A percentile compares a stretch with the other conserved stretches of the same genome.
Conservation (phyloP, 2,113 vertebrate species). For the Prunella himalayana region DNA sequence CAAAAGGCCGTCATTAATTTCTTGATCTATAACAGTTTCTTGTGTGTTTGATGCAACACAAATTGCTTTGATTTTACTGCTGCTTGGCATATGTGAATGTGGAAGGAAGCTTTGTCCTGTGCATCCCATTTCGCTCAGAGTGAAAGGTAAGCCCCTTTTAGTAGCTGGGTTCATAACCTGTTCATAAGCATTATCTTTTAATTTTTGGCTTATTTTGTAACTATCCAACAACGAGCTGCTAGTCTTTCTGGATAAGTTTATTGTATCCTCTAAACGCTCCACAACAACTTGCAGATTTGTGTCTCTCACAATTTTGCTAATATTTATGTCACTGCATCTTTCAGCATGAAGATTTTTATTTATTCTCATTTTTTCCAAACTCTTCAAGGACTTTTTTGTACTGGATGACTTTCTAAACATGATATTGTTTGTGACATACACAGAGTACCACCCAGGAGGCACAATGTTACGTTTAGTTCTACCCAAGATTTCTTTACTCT, state of each 20-base stretch:
- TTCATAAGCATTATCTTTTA: conserved; percentile 43
- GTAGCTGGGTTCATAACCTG: conserved; percentile 22
- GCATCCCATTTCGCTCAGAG: conserved; percentile 18
- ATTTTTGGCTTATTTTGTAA: conserved; percentile 59
- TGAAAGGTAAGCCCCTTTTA: conserved; percentile 22
- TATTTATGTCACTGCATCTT: conserved; percentile 44
- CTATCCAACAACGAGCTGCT: conserved; percentile 40
- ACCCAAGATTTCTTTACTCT: conserved; percentile 44
- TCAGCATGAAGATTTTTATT: conserved; percentile 38
- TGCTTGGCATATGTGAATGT: not conserved
- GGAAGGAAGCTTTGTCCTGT: conserved; percentile 51
- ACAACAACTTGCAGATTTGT: conserved; percentile 76
- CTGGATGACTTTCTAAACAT: conserved; percentile 71
- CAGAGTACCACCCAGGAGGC: conserved; percentile 85
- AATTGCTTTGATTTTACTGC: conserved; percentile 31
- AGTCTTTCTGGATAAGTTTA: conserved; percentile 61
- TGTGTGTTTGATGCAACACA: not conserved
- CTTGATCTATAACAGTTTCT: conserved; percentile 19
- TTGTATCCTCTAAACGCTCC: conserved; percentile 76
- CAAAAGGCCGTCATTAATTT: not conserved
- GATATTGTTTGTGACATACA: conserved; percentile 87
- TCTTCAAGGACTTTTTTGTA: conserved; percentile 52
- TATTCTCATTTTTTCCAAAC: conserved; percentile 31
- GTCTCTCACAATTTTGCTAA: conserved; percentile 72
- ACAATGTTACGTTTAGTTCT: conserved; percentile 83